phyloP scores from a whole-genome alignment of 2,113 vertebrate genomes.

The Physeter macrocephalus region DNA sequence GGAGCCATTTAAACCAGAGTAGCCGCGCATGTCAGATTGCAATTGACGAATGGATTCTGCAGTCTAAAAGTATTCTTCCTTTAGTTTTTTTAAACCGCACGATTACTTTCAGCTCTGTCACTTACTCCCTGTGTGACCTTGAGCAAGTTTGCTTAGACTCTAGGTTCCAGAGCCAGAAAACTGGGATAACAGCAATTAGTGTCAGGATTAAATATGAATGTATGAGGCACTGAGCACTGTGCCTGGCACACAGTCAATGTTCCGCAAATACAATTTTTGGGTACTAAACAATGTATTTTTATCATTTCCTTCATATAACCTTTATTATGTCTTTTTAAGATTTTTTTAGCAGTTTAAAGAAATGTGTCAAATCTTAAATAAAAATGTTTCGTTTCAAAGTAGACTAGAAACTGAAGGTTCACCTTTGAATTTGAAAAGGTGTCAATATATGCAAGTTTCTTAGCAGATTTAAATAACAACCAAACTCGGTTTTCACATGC shows the following conservation, averaged over 20 bases:
- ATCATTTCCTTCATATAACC: neutral
- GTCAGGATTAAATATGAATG: neutral
- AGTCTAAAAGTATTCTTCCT: neutral
- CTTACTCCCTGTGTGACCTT: neutral
- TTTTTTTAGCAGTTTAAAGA: constrained; percentile 20
- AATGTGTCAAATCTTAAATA: neutral
- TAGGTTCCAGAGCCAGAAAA: neutral
- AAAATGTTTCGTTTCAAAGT: constrained; percentile 28
- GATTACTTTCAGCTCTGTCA: neutral
- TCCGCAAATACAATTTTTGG: neutral
- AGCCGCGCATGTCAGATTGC: neutral
- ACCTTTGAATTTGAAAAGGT: neutral
- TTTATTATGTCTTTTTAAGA: neutral
- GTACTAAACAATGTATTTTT: neutral
- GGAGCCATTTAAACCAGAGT: neutral
- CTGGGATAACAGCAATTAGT: neutral
- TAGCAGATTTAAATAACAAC: neutral
- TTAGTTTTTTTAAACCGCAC: neutral
- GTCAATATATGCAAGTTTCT: neutral
- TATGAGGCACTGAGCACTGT: neutral
- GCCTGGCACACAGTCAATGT: neutral
- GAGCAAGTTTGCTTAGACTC: neutral
- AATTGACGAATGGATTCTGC: neutral
- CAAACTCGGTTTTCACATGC: neutral
- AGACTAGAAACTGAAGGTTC: neutral